phyloP scores from a whole-genome alignment of 1,140 invertebrate species.

The Triops cancriformis region DNA sequence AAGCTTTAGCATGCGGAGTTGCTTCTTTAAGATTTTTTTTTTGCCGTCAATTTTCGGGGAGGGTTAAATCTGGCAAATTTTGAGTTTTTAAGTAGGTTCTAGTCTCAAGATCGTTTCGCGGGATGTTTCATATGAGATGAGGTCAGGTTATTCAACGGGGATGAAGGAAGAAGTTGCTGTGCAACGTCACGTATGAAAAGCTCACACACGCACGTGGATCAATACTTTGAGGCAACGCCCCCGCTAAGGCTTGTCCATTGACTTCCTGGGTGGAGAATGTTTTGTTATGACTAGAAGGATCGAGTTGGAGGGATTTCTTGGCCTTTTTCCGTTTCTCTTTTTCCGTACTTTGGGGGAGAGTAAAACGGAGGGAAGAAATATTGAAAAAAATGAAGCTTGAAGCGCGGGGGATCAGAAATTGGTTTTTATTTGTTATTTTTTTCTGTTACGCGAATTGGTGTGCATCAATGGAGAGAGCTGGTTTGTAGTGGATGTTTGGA shows the following conservation, averaged over 20 bases:
- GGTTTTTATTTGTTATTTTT: neutral
- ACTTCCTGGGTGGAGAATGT: constrained; percentile 10
- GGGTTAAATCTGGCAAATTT: too few relatives aligned
- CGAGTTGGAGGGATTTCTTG: neutral
- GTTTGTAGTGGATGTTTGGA: neutral
- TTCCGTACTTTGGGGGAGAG: neutral
- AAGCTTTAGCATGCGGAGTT: too few relatives aligned
- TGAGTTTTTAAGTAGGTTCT: too few relatives aligned
- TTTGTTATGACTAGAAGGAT: constrained; percentile 6
- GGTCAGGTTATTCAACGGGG: neutral
- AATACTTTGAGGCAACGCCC: constrained; percentile 12
- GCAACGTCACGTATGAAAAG: constrained; percentile 13
- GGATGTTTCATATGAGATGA: neutral
- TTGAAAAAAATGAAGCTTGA: too few relatives aligned
- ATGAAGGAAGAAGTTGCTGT: neutral
- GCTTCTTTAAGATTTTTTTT: too few relatives aligned
- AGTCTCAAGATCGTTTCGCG: neutral
- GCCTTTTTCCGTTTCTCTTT: neutral
- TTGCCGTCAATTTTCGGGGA: too few relatives aligned
- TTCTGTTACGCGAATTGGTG: neutral
- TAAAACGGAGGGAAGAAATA: neutral
- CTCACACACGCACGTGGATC: constrained; percentile 2
- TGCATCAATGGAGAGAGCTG: neutral
- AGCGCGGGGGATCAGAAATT: neutral
- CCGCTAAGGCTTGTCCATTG: constrained; percentile 12